These are phyloP conservation scores for Lordiphosa andalusiaca DNA, from an alignment of 2,888 invertebrate species.

Conservation along the genomic window DNA sequence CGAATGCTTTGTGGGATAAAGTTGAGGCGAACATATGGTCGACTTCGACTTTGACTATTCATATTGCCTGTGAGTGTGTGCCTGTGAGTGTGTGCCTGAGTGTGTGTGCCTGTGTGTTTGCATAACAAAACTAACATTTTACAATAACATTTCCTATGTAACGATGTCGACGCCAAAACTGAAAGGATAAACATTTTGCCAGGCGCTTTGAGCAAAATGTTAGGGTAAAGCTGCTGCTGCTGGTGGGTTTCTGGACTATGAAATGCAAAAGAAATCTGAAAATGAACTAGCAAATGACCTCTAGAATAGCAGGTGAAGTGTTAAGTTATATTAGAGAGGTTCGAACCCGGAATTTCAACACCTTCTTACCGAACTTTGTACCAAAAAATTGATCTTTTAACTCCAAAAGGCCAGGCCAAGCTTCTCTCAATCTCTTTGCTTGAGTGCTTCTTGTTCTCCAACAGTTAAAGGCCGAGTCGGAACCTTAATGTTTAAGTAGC, in stretches of 20 bases:
- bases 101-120: conserved; percentile 65
- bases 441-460: too few species aligned
- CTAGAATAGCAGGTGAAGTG: too few species aligned
- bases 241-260: not conserved
- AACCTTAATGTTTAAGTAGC: too few species aligned
- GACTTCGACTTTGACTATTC: conserved; percentile 71
- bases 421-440: too few species aligned
- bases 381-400: too few species aligned
- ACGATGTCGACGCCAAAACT: conserved; percentile 64
- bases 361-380: too few species aligned
- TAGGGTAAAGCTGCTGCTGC: not conserved
- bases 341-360: too few species aligned
- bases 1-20: conserved; percentile 63
- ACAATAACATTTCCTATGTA: conserved; percentile 69
- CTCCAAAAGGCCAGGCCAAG: too few species aligned
- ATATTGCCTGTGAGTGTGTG: conserved; percentile 35
- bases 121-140: conserved; percentile 74
- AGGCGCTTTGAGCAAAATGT: conserved; percentile 12
- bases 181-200: conserved; percentile 65
- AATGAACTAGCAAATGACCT: too few species aligned
- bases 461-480: too few species aligned
- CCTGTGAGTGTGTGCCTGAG: conserved; percentile 3
- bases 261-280: too few species aligned
- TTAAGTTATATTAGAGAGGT: too few species aligned
- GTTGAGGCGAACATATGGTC: conserved; percentile 64